Evolutionary conservation across 2,888 invertebrate species (phyloP), one percentile per base, ranked within the genome.

Genomic region (Gandaritis pyraliata): DNA sequence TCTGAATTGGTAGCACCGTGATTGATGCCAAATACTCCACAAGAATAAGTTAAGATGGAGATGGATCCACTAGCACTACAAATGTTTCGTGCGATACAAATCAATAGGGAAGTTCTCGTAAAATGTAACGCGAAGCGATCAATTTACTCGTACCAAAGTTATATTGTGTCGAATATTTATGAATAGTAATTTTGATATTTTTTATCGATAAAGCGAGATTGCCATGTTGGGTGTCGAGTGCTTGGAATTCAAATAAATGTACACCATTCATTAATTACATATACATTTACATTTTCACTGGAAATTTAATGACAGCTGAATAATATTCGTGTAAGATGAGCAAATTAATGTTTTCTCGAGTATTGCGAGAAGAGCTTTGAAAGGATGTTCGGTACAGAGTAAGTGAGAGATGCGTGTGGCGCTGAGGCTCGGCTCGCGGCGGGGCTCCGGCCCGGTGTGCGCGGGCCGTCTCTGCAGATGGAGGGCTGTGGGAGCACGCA

Each of bases 401-500:
- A 71, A 64, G 61, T 64, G 72, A 66, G 69, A 69, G 69, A 71
- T 71, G 71, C 71, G 72, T 46, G 10, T 62, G 64, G 70, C 61
- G 66, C n/a, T n/a, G n/a, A n/a, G n/a, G n/a, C n/a, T 56, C 18
- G 18, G 18, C 45, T 7, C 30, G 29, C 64, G 56, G 23, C 47
- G 43, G 33, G 48, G 59, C 49, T 56, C 45, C 30, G 39, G 52
- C 48, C 45, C 52, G 48, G 51, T 63, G 16, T 59, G 63, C 54
- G 59, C 61, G 65, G 73, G 77, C 77, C 83, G 78, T 81, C 86
- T 87, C 85, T 90, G 89, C 90, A 85, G 90, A 87, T 87, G 85
- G 83, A 82, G 77, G 78, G 81, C 75, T 85, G 85, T 86, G 87
- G 83, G 85, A 82, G 81, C 85, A 86, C 87, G 86, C 86, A 87